These are phyloP conservation scores for Tethea ocularis DNA, from an alignment of 2,888 invertebrate species.

Conservation along the genomic window DNA sequence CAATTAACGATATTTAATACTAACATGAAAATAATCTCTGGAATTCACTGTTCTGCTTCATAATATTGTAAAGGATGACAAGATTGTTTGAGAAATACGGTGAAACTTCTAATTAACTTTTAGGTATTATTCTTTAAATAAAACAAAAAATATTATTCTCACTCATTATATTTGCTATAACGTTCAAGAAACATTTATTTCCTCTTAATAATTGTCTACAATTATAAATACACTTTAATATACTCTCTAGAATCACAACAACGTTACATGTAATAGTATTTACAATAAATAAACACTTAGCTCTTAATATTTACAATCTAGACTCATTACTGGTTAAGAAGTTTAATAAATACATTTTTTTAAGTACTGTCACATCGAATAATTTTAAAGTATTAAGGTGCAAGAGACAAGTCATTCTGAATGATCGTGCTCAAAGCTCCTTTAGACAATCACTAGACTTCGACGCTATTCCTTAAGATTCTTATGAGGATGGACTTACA, in stretches of 20 bases:
- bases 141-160: constrained; percentile 51
- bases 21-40: background rate
- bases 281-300: constrained; percentile 70
- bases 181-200: constrained; percentile 65
- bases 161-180: constrained; percentile 71
- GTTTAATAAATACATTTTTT: constrained; percentile 39
- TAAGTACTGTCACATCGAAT: constrained; percentile 25
- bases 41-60: background rate
- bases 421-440: background rate
- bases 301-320: constrained; percentile 65
- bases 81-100: background rate
- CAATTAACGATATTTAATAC: background rate
- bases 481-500: background rate
- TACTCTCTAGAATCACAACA: constrained; percentile 74
- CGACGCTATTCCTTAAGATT: background rate
- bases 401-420: background rate
- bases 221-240: constrained; percentile 51
- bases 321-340: constrained; percentile 49
- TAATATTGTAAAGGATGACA: background rate
- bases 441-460: constrained; percentile 3
- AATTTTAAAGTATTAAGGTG: constrained; percentile 13
- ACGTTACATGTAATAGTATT: constrained; percentile 64
- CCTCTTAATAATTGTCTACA: constrained; percentile 46
- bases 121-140: constrained; percentile 20
- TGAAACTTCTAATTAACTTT: background rate